A percentile compares a stretch with the other conserved stretches of the same genome.
phyloP scores from a whole-genome alignment of 1,140 invertebrate species.

The Bicyclus anynana region DNA sequence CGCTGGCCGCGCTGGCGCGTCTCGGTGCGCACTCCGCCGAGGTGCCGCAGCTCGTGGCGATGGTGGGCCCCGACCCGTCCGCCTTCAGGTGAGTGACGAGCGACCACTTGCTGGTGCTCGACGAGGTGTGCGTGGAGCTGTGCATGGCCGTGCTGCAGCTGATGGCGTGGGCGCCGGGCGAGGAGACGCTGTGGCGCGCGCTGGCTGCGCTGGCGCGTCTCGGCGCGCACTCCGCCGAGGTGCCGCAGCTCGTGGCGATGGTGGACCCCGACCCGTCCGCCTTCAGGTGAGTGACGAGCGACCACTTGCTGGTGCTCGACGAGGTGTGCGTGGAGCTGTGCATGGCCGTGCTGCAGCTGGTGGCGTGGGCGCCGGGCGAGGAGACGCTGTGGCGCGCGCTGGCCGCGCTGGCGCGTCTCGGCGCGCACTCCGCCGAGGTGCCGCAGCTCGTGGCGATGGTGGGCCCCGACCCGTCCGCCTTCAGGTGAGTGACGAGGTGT shows the following conservation, averaged over 20 bases:
- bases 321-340: slow-evolving; percentile 94
- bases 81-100: slow-evolving; percentile 81
- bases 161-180: slow-evolving; percentile 86
- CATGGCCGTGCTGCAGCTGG: slow-evolving; percentile 94
- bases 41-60: slow-evolving; percentile 92
- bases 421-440: slow-evolving; percentile 88
- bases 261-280: slow-evolving; percentile 92
- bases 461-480: slow-evolving; percentile 89
- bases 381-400: slow-evolving; percentile 88
- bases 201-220: slow-evolving; percentile 89
- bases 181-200: slow-evolving; percentile 88
- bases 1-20: slow-evolving; percentile 87
- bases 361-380: slow-evolving; percentile 87
- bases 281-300: slow-evolving; percentile 79
- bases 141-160: slow-evolving; percentile 94
- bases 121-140: slow-evolving; percentile 94
- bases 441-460: slow-evolving; percentile 94
- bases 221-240: slow-evolving; percentile 87
- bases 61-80: slow-evolving; percentile 93
- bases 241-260: slow-evolving; percentile 93
- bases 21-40: slow-evolving; percentile 89
- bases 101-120: no score
- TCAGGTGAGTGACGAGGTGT: slow-evolving; percentile 64
- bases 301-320: no score
- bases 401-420: slow-evolving; percentile 88